Evolutionary conservation across 2,113 vertebrate genomes (phyloP).

Genomic region (Heterochromis multidens): DNA sequence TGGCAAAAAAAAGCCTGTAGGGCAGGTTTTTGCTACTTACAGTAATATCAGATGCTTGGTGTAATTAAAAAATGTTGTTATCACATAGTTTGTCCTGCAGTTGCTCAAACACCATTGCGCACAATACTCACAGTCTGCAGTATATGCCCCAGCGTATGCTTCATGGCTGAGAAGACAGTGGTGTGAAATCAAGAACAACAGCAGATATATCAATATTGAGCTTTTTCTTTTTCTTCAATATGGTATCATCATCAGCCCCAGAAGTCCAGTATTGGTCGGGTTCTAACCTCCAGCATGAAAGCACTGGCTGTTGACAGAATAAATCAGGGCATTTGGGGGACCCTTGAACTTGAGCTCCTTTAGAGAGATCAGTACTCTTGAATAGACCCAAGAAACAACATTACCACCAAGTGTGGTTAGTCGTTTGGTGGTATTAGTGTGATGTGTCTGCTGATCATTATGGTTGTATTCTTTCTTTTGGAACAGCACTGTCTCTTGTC

Average conservation of each 20-base stretch:
- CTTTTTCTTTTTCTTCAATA: too few relatives aligned
- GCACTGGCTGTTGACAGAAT: slow-evolving; percentile 35
- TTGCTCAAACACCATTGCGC: neutral
- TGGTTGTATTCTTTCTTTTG: too few relatives aligned
- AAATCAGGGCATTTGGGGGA: slow-evolving; percentile 20
- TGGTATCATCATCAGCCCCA: neutral
- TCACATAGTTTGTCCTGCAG: neutral
- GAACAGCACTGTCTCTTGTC: too few relatives aligned
- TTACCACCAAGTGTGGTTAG: neutral
- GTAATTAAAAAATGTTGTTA: neutral
- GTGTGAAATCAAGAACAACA: neutral
- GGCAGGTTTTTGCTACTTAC: neutral
- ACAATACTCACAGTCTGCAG: neutral
- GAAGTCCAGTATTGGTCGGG: neutral
- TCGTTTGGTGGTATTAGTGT: neutral
- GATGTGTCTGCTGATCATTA: neutral
- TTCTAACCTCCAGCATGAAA: neutral
- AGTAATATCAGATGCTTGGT: neutral
- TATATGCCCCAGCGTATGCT: neutral
- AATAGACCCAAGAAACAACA: neutral
- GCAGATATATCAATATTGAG: neutral
- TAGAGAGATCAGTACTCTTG: slow-evolving; percentile 21
- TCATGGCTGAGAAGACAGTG: neutral
- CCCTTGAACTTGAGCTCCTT: slow-evolving; percentile 18
- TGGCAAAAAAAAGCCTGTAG: too few relatives aligned